Evolutionary conservation across 2,888 invertebrate species (phyloP).

Genomic region (Petrolisthes cinctipes): DNA sequence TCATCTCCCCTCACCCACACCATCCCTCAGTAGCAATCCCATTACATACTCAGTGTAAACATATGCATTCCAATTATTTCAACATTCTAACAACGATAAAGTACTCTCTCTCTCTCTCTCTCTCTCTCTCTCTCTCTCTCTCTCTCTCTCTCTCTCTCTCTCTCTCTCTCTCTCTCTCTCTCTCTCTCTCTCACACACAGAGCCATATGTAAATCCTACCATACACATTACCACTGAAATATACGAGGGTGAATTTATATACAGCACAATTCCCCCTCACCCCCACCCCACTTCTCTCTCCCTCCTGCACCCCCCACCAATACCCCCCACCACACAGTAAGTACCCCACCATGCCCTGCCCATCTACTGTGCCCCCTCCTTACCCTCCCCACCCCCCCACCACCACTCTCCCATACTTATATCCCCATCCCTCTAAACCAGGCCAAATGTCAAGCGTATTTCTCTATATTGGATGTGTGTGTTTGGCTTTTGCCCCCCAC

Average conservation of each 20-base stretch:
- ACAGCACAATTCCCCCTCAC: not conserved
- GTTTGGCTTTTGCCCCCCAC: too few relatives aligned
- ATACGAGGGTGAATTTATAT: not conserved
- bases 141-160: too few relatives aligned
- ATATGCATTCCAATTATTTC: not conserved
- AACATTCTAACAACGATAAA: not conserved
- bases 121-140: too few relatives aligned
- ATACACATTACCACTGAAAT: not conserved
- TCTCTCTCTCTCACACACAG: too few relatives aligned
- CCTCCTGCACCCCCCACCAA: too few relatives aligned
- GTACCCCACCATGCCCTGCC: not conserved
- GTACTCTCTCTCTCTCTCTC: not conserved
- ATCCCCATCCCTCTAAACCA: too few relatives aligned
- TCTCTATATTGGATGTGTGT: too few relatives aligned
- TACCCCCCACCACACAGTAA: too few relatives aligned
- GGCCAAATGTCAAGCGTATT: too few relatives aligned
- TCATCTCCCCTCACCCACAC: not conserved
- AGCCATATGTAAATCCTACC: not conserved
- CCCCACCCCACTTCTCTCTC: not conserved
- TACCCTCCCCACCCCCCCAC: not conserved
- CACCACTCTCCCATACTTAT: not conserved
- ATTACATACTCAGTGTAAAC: not conserved
- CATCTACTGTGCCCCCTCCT: not conserved
- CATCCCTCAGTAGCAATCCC: not conserved
- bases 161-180: too few relatives aligned